Percentiles rank a stretch among this genome's conserved stretches.
Conservation (phyloP, 2,113 vertebrate species). For the Strix aluco region DNA sequence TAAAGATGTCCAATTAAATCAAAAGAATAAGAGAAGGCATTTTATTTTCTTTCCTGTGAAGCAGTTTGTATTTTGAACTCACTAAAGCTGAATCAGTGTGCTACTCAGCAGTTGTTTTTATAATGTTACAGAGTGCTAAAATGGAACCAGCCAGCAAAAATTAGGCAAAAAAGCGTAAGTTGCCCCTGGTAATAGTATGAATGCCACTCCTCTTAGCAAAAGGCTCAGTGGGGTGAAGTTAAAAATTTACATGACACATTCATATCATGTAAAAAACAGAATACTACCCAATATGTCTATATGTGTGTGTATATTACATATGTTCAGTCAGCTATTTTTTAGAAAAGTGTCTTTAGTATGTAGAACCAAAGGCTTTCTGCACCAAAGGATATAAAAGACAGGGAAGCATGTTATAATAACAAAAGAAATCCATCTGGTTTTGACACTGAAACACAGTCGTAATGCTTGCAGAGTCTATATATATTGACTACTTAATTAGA, state of each 20-base stretch:
- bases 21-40: neutral
- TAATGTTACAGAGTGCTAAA: neutral
- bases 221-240: neutral
- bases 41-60: neutral
- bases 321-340: neutral
- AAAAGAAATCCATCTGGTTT: neutral
- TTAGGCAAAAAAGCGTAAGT: neutral
- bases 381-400: neutral
- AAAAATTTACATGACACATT: neutral
- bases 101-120: neutral
- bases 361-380: neutral
- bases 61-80: neutral
- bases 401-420: neutral
- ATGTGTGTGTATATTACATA: neutral
- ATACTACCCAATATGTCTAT: neutral
- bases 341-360: neutral
- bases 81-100: neutral
- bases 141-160: neutral
- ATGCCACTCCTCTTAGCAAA: neutral
- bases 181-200: neutral
- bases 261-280: neutral
- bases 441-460: neutral
- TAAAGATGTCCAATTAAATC: neutral
- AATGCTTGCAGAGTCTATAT: neutral
- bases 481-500: neutral